Percentiles rank a stretch among this genome's conserved stretches.
Evolutionary conservation across 2,888 invertebrate species (phyloP).

Genomic region (Melieria picta): DNA sequence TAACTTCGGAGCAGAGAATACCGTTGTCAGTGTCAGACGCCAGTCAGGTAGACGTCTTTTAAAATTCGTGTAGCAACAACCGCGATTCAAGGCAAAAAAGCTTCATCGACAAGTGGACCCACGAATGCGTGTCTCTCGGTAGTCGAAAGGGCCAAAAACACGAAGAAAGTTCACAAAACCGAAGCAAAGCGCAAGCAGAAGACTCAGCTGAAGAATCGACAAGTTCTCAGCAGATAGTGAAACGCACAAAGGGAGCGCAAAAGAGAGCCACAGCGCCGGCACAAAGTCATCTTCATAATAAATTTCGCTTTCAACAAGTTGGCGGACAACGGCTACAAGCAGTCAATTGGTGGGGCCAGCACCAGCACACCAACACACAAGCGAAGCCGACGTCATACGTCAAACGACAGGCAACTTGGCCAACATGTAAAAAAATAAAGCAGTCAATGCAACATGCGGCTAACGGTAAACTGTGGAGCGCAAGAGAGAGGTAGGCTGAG

Average conservation of each 20-base stretch:
- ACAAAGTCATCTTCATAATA: conserved; percentile 36
- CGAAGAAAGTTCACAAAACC: conserved; percentile 7
- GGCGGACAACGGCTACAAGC: conserved; percentile 36
- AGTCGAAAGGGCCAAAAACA: neutral
- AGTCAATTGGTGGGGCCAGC: too few species aligned
- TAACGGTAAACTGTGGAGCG: too few species aligned
- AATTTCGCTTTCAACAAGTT: conserved; percentile 67
- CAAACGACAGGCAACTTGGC: conserved; percentile 24
- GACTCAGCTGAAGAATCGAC: conserved; percentile 32
- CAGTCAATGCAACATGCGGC: neutral
- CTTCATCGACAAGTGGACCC: too few species aligned
- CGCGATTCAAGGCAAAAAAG: too few species aligned
- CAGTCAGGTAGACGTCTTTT: too few species aligned
- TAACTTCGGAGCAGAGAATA: too few species aligned
- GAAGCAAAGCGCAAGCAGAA: conserved; percentile 33
- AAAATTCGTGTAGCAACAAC: too few species aligned
- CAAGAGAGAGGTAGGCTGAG: neutral
- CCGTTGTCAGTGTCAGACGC: too few species aligned
- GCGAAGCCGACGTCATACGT: conserved; percentile 1
- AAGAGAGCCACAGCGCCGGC: neutral
- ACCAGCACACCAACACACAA: neutral
- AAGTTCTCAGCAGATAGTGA: neutral
- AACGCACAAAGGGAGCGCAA: neutral
- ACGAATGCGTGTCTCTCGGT: too few species aligned
- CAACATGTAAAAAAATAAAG: conserved; percentile 23